A percentile compares a stretch with the other conserved stretches of the same genome.
Conservation (phyloP, 2,888 invertebrate genomes). For the Zaprionus bogoriensis region DNA sequence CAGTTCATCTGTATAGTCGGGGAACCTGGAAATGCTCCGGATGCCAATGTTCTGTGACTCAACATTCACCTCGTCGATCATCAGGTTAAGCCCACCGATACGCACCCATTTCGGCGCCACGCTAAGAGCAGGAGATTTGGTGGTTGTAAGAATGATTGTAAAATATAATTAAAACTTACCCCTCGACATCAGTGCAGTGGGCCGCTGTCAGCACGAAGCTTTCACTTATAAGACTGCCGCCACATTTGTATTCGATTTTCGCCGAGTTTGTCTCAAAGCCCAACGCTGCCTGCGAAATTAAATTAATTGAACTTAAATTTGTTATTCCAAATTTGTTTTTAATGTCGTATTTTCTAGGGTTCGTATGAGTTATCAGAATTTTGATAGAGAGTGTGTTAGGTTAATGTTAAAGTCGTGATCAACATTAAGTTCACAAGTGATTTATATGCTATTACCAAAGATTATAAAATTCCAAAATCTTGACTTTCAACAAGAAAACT, state of each 20-base stretch:
- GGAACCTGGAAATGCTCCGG: conserved; percentile 62
- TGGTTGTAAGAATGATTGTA: too few relatives aligned
- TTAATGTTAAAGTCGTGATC: too few relatives aligned
- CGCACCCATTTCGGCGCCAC: conserved; percentile 72
- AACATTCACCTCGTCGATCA: conserved; percentile 59
- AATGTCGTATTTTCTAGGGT: too few relatives aligned
- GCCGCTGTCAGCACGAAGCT: conserved; percentile 80
- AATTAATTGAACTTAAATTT: conserved; percentile 8
- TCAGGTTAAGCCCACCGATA: conserved; percentile 78
- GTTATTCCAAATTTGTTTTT: background rate
- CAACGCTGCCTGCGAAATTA: conserved; percentile 65
- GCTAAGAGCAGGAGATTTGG: too few relatives aligned
- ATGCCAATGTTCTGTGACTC: conserved; percentile 71
- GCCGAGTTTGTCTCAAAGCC: conserved; percentile 51
- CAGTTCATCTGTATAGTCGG: conserved; percentile 57
- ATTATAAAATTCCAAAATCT: too few relatives aligned
- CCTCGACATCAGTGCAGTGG: conserved; percentile 77
- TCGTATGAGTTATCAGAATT: too few relatives aligned
- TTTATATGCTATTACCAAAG: too few relatives aligned
- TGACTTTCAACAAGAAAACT: too few relatives aligned
- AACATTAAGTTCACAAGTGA: too few relatives aligned
- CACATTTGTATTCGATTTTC: conserved; percentile 79
- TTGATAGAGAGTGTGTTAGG: too few relatives aligned
- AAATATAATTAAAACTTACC: conserved; percentile 54
- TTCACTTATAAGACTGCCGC: conserved; percentile 81